Evolutionary conservation across 2,113 vertebrate genomes (phyloP), one percentile per base, ranked within the genome.

Genomic region (Empidonax traillii): DNA sequence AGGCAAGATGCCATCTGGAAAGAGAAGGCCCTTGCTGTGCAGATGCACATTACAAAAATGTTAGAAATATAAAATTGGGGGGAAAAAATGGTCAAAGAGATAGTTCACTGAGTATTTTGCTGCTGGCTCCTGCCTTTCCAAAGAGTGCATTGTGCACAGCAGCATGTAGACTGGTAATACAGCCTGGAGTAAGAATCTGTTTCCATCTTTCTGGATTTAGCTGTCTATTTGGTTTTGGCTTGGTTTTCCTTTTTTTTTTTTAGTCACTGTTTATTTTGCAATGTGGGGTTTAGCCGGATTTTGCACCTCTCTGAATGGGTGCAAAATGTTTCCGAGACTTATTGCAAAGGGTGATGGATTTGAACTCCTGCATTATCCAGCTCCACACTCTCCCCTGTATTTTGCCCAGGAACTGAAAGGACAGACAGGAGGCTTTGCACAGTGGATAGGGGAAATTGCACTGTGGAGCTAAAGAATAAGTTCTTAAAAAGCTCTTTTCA

Each of bases 1-100:
- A 93, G 94, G 95, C 94, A 93, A 85, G 67, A 21, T 43, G 86
- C 97, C 94, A 97, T 93, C 81, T 97, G 96, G 93, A 97, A 89
- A 51, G 76, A 90, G 55, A 91, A 53, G 41, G 44, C n/a, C 39
- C 62, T 94, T 76, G 73, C 67, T 94, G 73, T 94, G 91, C 87
- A 96, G 85, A 94, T 91, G 92, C 73, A 90, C 30, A 3, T 66
- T 91, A 41, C 65, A 95, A 95, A 94, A 94, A 78, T 35, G 41
- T 82, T 15, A 78, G 88, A 79, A 96, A 94, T 76, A 87, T 22
- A 85, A 90, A 93, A 94, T 16, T 39, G 39, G 27, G 21, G 56
- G 39, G 12, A 74, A 85, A 89, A 93, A 74, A 4, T 43, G 41
- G 59, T 65, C 66, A 89, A 94, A 39, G 46, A 66, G 74, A 55